Evolutionary conservation across 2,113 vertebrate genomes (phyloP).

Genomic region (Petrocephalus zakoni): DNA sequence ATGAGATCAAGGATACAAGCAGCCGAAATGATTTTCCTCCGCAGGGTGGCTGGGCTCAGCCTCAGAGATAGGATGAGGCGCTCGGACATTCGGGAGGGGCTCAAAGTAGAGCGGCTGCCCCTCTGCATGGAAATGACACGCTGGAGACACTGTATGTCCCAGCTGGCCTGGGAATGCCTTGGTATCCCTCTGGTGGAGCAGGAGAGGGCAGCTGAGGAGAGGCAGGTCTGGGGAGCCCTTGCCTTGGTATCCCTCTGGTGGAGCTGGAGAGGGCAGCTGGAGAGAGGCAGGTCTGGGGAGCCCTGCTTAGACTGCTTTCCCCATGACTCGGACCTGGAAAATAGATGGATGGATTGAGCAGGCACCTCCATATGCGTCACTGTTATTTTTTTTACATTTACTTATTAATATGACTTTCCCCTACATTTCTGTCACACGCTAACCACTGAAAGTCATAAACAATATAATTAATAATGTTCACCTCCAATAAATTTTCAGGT

Average conservation of each 20-base stretch:
- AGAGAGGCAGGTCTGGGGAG: background rate
- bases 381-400: background rate
- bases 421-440: background rate
- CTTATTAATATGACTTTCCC: background rate
- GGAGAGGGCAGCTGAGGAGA: background rate
- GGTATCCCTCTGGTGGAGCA: background rate
- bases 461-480: slow-evolving; percentile 52
- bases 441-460: background rate
- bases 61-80: background rate
- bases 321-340: background rate
- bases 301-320: background rate
- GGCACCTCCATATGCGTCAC: background rate
- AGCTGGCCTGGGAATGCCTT: background rate
- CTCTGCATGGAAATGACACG: background rate
- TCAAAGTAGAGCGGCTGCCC: background rate
- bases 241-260: background rate
- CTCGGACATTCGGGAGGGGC: background rate
- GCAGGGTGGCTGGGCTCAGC: background rate
- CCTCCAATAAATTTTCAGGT: slow-evolving; percentile 55
- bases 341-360: background rate
- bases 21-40: background rate
- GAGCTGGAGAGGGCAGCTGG: background rate
- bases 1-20: background rate
- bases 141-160: background rate
- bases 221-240: background rate